Evolutionary conservation across 2,888 invertebrate genomes (phyloP).

Genomic region (Sympetrum striolatum): DNA sequence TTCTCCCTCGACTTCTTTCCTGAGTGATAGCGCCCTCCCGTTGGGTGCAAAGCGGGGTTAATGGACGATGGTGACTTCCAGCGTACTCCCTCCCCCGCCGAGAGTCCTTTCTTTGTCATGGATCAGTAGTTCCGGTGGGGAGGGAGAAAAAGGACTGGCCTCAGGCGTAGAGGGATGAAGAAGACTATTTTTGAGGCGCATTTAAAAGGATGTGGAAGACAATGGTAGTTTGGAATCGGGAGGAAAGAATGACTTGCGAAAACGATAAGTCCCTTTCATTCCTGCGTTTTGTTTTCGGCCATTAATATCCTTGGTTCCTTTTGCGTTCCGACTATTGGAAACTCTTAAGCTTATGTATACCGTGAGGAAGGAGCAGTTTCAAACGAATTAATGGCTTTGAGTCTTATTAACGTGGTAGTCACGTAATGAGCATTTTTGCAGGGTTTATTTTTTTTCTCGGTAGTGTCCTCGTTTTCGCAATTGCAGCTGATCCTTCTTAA

Average conservation of each 20-base stretch:
- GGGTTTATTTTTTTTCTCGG: no score
- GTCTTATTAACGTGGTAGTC: not conserved
- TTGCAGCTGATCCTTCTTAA: no score
- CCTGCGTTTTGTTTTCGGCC: not conserved
- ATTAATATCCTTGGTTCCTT: not conserved
- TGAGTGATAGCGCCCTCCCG: not conserved
- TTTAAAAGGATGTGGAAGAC: not conserved
- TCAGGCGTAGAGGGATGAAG: not conserved
- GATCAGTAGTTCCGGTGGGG: not conserved
- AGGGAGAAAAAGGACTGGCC: not conserved
- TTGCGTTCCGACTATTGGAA: not conserved
- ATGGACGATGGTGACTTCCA: conserved; percentile 11
- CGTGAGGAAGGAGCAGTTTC: not conserved
- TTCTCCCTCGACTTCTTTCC: not conserved
- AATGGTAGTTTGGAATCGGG: not conserved
- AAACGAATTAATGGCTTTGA: not conserved
- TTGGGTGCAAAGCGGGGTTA: not conserved
- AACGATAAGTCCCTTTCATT: not conserved
- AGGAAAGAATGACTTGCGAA: not conserved
- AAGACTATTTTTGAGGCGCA: not conserved
- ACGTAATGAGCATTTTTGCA: not conserved
- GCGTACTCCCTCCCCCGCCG: not conserved
- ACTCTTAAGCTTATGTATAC: not conserved
- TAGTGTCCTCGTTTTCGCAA: no score
- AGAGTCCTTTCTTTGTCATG: not conserved